phyloP scores from a whole-genome alignment of 1,140 invertebrate species.

The Geopemphigus sp. region DNA sequence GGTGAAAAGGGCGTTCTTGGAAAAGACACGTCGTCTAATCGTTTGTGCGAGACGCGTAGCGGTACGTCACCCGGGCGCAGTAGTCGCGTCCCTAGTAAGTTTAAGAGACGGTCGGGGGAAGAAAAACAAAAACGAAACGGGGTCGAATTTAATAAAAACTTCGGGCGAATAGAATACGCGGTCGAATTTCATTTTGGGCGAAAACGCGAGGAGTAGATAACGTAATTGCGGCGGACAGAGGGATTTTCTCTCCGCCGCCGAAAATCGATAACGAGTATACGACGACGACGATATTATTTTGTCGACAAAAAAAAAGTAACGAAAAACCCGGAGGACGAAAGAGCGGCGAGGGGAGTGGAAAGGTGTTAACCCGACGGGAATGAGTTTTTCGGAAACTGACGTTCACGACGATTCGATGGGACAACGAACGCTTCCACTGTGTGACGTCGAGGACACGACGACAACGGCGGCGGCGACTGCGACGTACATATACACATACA shows the following conservation, averaged over 20 bases:
- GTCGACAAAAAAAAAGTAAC: not conserved
- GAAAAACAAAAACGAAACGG: not conserved
- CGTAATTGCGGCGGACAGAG: constrained; percentile 5
- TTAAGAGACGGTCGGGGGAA: not conserved
- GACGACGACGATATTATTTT: not conserved
- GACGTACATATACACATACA: too few relatives aligned
- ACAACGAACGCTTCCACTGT: too few relatives aligned
- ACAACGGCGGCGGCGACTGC: too few relatives aligned
- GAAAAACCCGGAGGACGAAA: not conserved
- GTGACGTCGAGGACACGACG: too few relatives aligned
- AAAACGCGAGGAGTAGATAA: not conserved
- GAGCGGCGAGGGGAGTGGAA: too few relatives aligned
- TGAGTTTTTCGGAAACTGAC: constrained; percentile 6
- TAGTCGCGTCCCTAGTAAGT: not conserved
- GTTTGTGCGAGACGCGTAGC: too few relatives aligned
- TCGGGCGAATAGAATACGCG: not conserved
- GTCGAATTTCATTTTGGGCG: constrained; percentile 6
- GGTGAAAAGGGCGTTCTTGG: too few relatives aligned
- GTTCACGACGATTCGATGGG: not conserved
- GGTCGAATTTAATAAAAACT: constrained; percentile 23
- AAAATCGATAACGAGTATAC: not conserved
- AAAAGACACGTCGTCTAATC: too few relatives aligned
- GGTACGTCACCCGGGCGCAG: too few relatives aligned
- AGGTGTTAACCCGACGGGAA: not conserved
- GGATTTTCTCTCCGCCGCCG: too few relatives aligned